These are phyloP conservation scores for Girardinus metallicus DNA, from an alignment of 2,797 vertebrate species.

Conservation along the genomic window DNA sequence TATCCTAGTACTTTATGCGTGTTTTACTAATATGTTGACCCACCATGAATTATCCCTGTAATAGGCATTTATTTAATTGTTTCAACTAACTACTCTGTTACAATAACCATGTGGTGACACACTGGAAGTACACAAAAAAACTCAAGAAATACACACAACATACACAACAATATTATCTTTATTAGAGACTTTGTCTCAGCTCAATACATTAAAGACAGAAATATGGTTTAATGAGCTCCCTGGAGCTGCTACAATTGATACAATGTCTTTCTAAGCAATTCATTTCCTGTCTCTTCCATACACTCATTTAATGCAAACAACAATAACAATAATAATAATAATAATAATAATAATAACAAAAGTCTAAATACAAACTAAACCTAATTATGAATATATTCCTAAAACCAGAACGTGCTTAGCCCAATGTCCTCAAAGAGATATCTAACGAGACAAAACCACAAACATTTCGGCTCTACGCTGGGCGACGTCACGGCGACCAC, in stretches of 20 bases:
- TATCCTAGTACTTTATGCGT: neutral
- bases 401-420: constrained; percentile 5
- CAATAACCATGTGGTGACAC: neutral
- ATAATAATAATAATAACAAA: neutral
- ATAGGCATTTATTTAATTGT: neutral
- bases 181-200: constrained; percentile 52
- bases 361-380: neutral
- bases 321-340: neutral
- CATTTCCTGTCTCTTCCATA: constrained; percentile 5
- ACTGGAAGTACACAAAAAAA: neutral
- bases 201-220: constrained; percentile 64
- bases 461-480: constrained; percentile 35
- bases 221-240: constrained; percentile 60
- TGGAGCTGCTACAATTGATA: constrained; percentile 71
- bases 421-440: constrained; percentile 1
- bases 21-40: neutral
- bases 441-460: constrained; percentile 9
- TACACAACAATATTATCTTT: constrained; percentile 71
- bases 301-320: neutral
- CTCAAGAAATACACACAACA: neutral
- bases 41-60: neutral
- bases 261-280: constrained; percentile 1
- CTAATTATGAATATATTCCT: neutral
- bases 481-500: constrained; percentile 58
- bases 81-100: neutral